Conservation (phyloP, 2,113 vertebrate species). For the Lepisosteus oculatus region DNA sequence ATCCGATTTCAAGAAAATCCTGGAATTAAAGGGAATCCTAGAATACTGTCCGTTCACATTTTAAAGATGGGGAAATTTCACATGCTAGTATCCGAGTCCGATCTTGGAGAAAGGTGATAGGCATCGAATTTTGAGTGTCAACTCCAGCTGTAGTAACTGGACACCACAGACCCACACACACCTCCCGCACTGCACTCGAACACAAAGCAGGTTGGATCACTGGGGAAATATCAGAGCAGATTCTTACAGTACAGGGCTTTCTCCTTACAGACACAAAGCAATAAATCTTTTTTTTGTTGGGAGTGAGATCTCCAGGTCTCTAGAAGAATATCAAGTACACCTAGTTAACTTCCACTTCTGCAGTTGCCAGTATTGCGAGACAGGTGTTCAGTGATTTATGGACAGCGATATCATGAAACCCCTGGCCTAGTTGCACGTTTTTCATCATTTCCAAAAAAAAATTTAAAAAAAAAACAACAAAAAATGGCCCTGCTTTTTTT, state of each 20-base stretch:
- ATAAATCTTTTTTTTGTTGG: constrained; percentile 68
- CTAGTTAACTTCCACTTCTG: constrained; percentile 75
- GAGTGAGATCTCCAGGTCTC: constrained; percentile 68
- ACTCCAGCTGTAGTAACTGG: no score
- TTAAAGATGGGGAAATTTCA: no score
- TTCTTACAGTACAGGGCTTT: constrained; percentile 54
- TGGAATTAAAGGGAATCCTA: no score
- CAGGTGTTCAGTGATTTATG: constrained; percentile 73
- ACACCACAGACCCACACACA: no score
- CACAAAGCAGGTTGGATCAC: constrained; percentile 56
- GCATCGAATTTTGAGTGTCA: no score
- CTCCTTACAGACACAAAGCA: constrained; percentile 71
- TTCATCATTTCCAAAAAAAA: constrained; percentile 70
- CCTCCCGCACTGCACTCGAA: constrained; percentile 40
- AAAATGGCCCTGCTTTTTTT: constrained; percentile 65
- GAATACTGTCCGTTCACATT: no score
- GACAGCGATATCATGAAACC: constrained; percentile 74
- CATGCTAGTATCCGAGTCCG: no score
- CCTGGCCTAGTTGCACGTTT: constrained; percentile 77
- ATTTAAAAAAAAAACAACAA: constrained; percentile 57
- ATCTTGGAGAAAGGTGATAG: no score
- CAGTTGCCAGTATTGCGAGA: constrained; percentile 78
- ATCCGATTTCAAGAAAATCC: no score
- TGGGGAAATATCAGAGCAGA: constrained; percentile 45
- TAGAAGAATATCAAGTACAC: constrained; percentile 67